Evolutionary conservation across 1,140 invertebrate species (phyloP).

Genomic region (Mya arenaria): DNA sequence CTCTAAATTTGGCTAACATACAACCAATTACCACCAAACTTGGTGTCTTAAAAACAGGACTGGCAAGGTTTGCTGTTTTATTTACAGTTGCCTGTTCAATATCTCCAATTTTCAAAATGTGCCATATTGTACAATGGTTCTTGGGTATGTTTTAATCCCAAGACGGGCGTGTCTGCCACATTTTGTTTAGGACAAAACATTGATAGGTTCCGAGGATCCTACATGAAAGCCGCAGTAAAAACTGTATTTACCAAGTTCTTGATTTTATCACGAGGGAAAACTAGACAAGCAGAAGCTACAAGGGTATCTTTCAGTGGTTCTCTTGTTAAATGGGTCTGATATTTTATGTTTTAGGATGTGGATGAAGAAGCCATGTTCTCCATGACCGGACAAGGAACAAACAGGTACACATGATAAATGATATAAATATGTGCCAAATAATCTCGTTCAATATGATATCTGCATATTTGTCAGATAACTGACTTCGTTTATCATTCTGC

Average conservation of each 20-base stretch:
- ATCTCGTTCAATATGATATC: background rate
- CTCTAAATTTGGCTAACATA: too few relatives aligned
- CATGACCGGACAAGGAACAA: conserved; percentile 62
- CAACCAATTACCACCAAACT: too few relatives aligned
- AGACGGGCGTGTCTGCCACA: too few relatives aligned
- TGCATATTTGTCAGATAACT: background rate
- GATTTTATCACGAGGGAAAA: background rate
- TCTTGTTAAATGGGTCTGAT: background rate
- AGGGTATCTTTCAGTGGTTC: background rate
- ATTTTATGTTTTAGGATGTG: conserved; percentile 53
- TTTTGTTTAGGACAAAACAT: too few relatives aligned
- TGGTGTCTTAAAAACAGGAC: too few relatives aligned
- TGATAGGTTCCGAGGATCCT: background rate
- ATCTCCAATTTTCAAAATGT: too few relatives aligned
- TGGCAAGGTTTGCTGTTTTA: too few relatives aligned
- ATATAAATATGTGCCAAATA: background rate
- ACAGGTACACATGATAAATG: conserved; percentile 67
- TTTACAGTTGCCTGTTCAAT: too few relatives aligned
- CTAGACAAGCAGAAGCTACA: background rate
- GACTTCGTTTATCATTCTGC: background rate
- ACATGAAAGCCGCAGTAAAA: background rate
- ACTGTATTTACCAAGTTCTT: background rate
- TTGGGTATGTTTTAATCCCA: too few relatives aligned
- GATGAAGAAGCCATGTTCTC: conserved; percentile 60
- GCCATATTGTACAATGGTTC: too few relatives aligned